These are phyloP conservation scores for Elephantulus edwardii DNA, from an alignment of 2,113 vertebrate genomes.

Conservation along the genomic window DNA sequence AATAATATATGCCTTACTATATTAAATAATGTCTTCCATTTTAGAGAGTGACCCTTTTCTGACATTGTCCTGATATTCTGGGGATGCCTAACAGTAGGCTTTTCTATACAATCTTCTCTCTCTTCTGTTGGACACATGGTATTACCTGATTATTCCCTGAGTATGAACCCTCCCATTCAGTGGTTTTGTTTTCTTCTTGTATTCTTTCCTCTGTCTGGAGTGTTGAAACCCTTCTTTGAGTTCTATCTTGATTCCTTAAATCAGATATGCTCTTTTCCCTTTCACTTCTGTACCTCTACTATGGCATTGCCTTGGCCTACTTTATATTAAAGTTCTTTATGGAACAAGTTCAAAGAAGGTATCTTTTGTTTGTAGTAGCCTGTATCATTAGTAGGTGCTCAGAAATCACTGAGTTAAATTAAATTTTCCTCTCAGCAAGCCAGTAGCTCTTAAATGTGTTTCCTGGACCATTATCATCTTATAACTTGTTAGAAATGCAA, in stretches of 20 bases:
- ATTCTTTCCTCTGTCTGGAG: neutral
- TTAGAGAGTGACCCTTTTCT: constrained; percentile 60
- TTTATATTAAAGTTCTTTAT: neutral
- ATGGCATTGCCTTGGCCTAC: neutral
- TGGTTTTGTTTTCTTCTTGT: neutral
- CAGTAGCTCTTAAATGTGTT: neutral
- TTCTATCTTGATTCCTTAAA: constrained; percentile 19
- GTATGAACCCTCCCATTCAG: neutral
- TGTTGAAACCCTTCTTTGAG: neutral
- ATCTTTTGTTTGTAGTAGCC: neutral
- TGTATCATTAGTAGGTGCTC: neutral
- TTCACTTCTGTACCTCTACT: neutral
- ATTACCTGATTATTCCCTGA: neutral
- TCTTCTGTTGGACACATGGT: neutral
- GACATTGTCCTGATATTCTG: constrained; percentile 56
- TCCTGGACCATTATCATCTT: neutral
- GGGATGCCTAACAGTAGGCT: constrained; percentile 30
- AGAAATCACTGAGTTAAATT: neutral
- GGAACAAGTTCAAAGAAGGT: neutral
- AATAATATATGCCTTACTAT: neutral
- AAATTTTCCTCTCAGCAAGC: neutral
- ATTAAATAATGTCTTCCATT: constrained; percentile 59
- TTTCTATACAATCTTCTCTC: neutral
- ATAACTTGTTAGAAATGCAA: neutral
- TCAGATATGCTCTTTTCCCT: neutral